A percentile compares a stretch with the other conserved stretches of the same genome.
These are phyloP conservation scores for Enteromius anoplus DNA, from an alignment of 2,797 vertebrate species.

Conservation along the genomic window DNA sequence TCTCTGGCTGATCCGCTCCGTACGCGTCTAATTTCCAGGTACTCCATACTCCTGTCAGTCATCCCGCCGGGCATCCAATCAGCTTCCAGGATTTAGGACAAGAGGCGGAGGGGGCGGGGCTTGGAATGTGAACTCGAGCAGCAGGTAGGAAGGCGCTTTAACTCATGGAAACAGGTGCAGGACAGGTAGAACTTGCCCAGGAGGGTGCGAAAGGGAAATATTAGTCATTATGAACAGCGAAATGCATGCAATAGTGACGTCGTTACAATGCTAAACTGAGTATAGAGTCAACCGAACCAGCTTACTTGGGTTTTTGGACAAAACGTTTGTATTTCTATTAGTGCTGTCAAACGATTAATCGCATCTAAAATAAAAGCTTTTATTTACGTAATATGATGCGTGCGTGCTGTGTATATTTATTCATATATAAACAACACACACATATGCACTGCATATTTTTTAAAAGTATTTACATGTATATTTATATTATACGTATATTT, in stretches of 20 bases:
- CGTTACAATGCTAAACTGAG: not conserved
- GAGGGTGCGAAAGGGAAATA: not conserved
- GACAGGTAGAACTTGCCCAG: slow-evolving; percentile 55
- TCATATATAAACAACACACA: too few relatives aligned
- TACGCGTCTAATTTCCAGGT: slow-evolving; percentile 79
- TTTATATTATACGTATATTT: too few relatives aligned
- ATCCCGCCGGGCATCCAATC: slow-evolving; percentile 70
- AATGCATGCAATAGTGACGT: not conserved
- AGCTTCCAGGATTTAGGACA: slow-evolving; percentile 40
- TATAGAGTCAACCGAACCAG: not conserved
- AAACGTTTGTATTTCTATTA: not conserved
- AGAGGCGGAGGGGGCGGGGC: slow-evolving; percentile 66
- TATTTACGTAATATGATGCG: too few relatives aligned
- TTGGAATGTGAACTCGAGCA: slow-evolving; percentile 54
- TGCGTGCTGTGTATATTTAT: too few relatives aligned
- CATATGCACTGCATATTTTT: too few relatives aligned
- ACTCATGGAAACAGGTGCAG: slow-evolving; percentile 74
- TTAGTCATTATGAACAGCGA: slow-evolving; percentile 6
- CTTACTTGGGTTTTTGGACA: not conserved
- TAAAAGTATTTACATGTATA: too few relatives aligned
- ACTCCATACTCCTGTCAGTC: slow-evolving; percentile 73
- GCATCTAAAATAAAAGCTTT: too few relatives aligned
- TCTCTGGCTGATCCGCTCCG: slow-evolving; percentile 64
- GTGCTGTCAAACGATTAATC: too few relatives aligned
- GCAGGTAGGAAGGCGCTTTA: slow-evolving; percentile 69